Evolutionary conservation across 2,888 invertebrate genomes (phyloP).

Genomic region (Drosophila nigricruria): DNA sequence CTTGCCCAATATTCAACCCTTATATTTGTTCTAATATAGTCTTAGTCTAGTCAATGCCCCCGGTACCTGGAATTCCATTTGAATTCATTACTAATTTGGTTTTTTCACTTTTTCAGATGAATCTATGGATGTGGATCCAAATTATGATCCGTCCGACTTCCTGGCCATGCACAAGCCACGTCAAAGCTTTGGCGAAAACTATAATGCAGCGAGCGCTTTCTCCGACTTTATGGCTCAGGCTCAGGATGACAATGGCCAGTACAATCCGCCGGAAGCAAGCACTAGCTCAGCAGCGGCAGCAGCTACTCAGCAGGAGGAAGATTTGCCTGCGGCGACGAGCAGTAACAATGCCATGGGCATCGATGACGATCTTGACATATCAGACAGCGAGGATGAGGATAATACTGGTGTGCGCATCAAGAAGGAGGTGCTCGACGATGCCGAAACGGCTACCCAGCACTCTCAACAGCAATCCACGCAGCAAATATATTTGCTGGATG

Average conservation of each 20-base stretch:
- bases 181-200: slow-evolving; percentile 49
- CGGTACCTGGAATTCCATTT: neutral
- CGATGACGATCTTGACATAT: slow-evolving; percentile 91
- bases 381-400: slow-evolving; percentile 90
- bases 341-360: slow-evolving; percentile 88
- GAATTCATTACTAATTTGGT: neutral
- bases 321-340: slow-evolving; percentile 81
- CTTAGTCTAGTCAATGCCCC: slow-evolving; percentile 19
- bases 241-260: slow-evolving; percentile 70
- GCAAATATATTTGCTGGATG: slow-evolving; percentile 59
- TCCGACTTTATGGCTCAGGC: slow-evolving; percentile 67
- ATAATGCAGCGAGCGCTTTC: slow-evolving; percentile 51
- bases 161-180: slow-evolving; percentile 86
- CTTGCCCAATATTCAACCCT: slow-evolving; percentile 9
- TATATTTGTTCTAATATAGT: slow-evolving; percentile 14
- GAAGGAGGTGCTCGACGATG: slow-evolving; percentile 66
- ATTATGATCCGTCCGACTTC: slow-evolving; percentile 95
- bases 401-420: slow-evolving; percentile 70
- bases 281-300: slow-evolving; percentile 58
- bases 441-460: slow-evolving; percentile 32
- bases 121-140: slow-evolving; percentile 91
- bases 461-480: slow-evolving; percentile 27
- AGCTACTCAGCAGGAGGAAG: slow-evolving; percentile 47
- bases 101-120: slow-evolving; percentile 86
- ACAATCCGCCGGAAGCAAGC: slow-evolving; percentile 54